A percentile compares a stretch with the other conserved stretches of the same genome.
Conservation (phyloP, 1,140 invertebrate species). For the Theocolax elegans region DNA sequence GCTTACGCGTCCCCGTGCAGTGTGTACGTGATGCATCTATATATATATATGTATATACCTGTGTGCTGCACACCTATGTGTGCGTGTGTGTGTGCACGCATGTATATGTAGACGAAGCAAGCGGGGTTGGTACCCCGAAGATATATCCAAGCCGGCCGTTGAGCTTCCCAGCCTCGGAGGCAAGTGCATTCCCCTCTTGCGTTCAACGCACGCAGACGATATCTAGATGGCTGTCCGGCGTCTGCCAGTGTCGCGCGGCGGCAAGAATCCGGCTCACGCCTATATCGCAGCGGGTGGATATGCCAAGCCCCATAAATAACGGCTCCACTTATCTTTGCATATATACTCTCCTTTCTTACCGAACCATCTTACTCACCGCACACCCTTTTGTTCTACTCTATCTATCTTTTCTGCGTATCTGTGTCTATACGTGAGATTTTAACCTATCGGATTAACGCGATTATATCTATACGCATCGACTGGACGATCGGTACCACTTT, state of each 20-base stretch:
- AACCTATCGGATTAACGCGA: too few species aligned
- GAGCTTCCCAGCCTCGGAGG: neutral
- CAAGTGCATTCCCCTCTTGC: conserved; percentile 56
- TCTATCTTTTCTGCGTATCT: too few species aligned
- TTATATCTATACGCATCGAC: too few species aligned
- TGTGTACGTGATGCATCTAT: too few species aligned
- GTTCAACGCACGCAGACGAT: conserved; percentile 57
- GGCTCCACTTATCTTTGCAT: conserved; percentile 5
- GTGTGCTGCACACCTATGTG: too few species aligned
- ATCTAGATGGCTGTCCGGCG: conserved; percentile 56
- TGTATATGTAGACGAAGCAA: neutral
- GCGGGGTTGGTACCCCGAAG: conserved; percentile 54
- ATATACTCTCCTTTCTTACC: conserved; percentile 4
- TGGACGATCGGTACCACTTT: too few species aligned
- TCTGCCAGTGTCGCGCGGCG: conserved; percentile 46
- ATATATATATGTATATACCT: too few species aligned
- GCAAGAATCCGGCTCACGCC: conserved; percentile 20
- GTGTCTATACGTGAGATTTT: too few species aligned
- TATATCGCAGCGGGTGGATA: conserved; percentile 26
- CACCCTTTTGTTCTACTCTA: too few species aligned
- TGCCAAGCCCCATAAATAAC: conserved; percentile 27
- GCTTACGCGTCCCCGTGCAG: neutral
- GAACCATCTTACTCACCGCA: neutral
- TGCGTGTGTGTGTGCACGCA: neutral
- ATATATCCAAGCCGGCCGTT: conserved; percentile 7